Conservation (phyloP, 2,113 vertebrate species). For the Vicugna pacos region DNA sequence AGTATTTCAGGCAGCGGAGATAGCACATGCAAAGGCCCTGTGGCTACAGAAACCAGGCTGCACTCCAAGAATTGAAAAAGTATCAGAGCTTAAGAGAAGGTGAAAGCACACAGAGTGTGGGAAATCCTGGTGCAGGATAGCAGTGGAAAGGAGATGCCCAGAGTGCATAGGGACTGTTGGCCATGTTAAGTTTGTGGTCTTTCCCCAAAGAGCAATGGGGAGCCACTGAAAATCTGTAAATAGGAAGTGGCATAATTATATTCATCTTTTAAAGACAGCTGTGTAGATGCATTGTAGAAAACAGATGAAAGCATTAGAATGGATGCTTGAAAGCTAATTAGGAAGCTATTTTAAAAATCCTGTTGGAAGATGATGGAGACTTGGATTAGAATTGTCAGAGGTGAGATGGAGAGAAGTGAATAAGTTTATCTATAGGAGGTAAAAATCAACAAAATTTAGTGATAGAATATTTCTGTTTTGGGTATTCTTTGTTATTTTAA, state of each 20-base stretch:
- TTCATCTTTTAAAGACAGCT: conserved; percentile 25
- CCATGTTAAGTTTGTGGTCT: background rate
- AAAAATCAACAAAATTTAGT: conserved; percentile 16
- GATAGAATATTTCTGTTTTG: background rate
- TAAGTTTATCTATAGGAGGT: background rate
- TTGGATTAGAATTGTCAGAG: conserved; percentile 1
- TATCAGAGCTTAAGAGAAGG: background rate
- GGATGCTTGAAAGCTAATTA: background rate
- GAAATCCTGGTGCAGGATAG: background rate
- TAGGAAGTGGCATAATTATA: background rate
- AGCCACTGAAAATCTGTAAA: background rate
- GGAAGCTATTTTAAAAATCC: background rate
- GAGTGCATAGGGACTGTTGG: background rate
- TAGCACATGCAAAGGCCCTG: background rate
- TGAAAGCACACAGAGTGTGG: background rate
- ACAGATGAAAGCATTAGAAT: background rate
- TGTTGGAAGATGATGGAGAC: background rate
- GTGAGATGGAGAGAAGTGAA: background rate
- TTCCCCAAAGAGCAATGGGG: background rate
- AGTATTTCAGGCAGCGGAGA: background rate
- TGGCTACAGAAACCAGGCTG: background rate
- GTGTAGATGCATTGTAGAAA: background rate
- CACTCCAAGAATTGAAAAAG: background rate
- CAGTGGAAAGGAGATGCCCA: background rate
- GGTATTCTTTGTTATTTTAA: conserved; percentile 14